These are phyloP conservation scores for Rhodophaea formosa DNA, from an alignment of 2,888 invertebrate species.

Conservation along the genomic window DNA sequence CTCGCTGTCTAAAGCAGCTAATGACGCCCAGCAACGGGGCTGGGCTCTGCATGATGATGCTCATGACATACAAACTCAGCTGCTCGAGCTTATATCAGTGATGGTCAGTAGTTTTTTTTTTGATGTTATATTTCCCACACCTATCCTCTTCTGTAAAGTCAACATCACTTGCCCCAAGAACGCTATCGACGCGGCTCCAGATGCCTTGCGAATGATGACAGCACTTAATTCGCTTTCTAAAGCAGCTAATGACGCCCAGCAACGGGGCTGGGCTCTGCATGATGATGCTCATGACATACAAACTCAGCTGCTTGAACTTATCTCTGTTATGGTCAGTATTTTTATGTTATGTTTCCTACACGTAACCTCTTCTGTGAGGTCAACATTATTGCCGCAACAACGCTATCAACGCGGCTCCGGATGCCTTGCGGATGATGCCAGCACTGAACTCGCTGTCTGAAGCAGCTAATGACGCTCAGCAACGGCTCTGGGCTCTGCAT, in stretches of 20 bases:
- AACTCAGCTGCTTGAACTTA: constrained; percentile 90
- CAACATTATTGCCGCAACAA: constrained; percentile 78
- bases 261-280: constrained; percentile 96
- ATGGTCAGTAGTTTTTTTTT: constrained; percentile 81
- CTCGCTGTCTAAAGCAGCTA: constrained; percentile 93
- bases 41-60: constrained; percentile 98
- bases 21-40: constrained; percentile 96
- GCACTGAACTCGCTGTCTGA: constrained; percentile 92
- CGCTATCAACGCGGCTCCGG: constrained; percentile 90
- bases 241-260: constrained; percentile 97
- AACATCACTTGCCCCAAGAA: constrained; percentile 79
- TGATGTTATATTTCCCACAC: not conserved
- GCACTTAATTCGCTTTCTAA: constrained; percentile 92
- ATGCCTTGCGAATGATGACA: constrained; percentile 90
- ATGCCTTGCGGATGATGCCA: constrained; percentile 90
- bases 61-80: constrained; percentile 90
- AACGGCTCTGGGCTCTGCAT: constrained; percentile 96
- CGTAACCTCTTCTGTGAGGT: too few species aligned
- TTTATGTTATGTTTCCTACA: not conserved
- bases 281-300: constrained; percentile 95
- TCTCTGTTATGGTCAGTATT: constrained; percentile 89
- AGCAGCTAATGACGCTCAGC: constrained; percentile 97
- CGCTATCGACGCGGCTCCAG: constrained; percentile 90
- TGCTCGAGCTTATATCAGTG: constrained; percentile 90
- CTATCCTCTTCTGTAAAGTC: not conserved